Conservation (phyloP, 2,797 vertebrate species). For the Pipistrellus nathusii region DNA sequence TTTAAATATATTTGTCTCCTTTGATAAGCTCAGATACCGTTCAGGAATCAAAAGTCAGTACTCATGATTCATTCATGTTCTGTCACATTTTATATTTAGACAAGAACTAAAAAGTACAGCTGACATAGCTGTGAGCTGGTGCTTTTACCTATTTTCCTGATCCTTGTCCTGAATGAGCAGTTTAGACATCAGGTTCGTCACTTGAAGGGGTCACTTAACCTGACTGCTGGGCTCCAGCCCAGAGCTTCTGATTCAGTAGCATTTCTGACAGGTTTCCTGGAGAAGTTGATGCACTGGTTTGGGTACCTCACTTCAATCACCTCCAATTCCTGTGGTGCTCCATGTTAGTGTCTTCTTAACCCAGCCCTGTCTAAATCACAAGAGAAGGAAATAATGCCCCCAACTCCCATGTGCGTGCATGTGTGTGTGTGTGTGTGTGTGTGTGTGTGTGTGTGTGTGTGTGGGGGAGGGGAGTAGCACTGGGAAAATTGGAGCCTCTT, state of each 20-base stretch:
- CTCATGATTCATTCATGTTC: neutral
- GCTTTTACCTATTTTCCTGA: neutral
- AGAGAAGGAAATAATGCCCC: neutral
- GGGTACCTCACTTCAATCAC: neutral
- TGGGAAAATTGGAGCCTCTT: neutral
- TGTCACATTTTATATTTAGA: neutral
- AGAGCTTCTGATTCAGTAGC: neutral
- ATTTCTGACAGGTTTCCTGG: neutral
- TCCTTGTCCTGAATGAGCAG: neutral
- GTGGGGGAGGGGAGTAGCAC: too few species aligned
- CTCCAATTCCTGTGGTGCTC: neutral
- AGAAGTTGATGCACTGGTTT: neutral
- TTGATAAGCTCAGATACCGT: slow-evolving; percentile 5
- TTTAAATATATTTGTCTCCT: neutral
- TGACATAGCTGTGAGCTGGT: neutral
- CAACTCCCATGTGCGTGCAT: neutral
- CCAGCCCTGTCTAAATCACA: neutral
- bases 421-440: neutral
- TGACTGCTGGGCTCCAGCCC: neutral
- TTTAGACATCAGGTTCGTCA: neutral
- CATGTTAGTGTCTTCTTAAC: neutral
- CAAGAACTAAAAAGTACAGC: neutral
- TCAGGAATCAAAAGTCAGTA: neutral
- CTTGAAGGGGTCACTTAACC: neutral
- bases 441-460: too few species aligned